These are phyloP conservation scores for Aphrocallistes beatrix DNA, from an alignment of 37 sponge, comb jelly and placozoan genomes.

Conservation along the genomic window DNA sequence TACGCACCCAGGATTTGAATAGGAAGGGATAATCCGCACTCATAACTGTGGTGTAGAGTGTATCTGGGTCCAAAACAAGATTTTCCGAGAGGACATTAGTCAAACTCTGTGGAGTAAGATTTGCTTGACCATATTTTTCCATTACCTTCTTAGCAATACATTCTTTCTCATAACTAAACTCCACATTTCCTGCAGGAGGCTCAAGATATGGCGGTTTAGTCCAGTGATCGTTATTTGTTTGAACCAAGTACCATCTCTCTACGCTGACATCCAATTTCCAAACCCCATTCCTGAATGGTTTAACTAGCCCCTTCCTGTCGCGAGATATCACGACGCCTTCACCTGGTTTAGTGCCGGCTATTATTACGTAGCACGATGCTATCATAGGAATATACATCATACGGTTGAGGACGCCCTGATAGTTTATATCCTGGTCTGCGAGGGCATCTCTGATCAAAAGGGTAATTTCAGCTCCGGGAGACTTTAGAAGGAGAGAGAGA, in stretches of 20 bases:
- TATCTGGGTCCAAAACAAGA: not conserved
- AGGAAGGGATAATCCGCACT: not conserved
- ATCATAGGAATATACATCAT: not conserved
- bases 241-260: not conserved
- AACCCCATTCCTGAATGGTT: not conserved
- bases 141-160: not conserved
- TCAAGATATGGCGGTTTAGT: not conserved
- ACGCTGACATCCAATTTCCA: not conserved
- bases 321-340: constrained; percentile 32
- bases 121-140: not conserved
- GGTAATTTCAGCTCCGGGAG: not conserved
- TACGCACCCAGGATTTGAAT: not conserved
- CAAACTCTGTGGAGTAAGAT: not conserved
- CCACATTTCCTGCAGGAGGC: not conserved
- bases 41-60: not conserved
- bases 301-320: not conserved
- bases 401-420: not conserved
- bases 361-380: constrained; percentile 36
- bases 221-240: not conserved
- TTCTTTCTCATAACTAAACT: not conserved
- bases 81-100: not conserved
- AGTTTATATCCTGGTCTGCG: not conserved
- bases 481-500: not conserved
- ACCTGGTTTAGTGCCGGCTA: constrained; percentile 51
- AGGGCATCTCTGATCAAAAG: not conserved